Base-by-base conservation (phyloP, 1,140 invertebrate genomes). In the Cylas formicarius region DNA sequence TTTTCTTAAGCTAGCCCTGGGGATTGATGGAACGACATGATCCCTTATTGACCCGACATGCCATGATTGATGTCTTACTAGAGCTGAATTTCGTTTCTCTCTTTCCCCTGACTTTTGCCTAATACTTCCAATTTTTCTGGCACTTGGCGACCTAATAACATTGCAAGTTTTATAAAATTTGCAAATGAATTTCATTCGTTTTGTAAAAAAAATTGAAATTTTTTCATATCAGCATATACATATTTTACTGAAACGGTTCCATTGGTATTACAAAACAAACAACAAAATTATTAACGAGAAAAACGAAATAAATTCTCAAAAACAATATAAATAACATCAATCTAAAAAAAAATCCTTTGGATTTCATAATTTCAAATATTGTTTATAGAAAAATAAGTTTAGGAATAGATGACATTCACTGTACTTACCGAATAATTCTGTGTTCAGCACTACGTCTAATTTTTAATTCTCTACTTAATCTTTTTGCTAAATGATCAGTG, bases 41-140 rank as follows among this genome's bases (percentile, higher is more conserved):
- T 2, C 2, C 2, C n/a, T 10, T 13, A 11, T 13, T 2, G 29
- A 27, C 11, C 29, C 44, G 7, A 40, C 3, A 18, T 59, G 62
- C 57, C 63, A 66, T 1, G 65, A 64, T 19, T 62, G 50, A 42
- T 67, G 64, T 18, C 65, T 28, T 39, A 50, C 13, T 60, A 38
- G 17, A 17, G 54, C 31, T 28, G 32, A 18, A 38, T 58, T 52
- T 13, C 51, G 55, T 44, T 54, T 53, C 18, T 58, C 55, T 6
- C 51, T 68, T 44, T 81, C 78, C 55, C 72, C 71, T 0, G 82
- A 85, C 33, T 82, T 65, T 24, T 82, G 70, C 57, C 82, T 67
- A 31, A 86, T 74, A 16, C 68, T 78, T 16, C 83, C 83, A 45
- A 87, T 87, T 72, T 84, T 86, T 22, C 84, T 70, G 16, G 82